A percentile compares a stretch with the other conserved stretches of the same genome.
These are phyloP conservation scores for Pelosia muscerda DNA, from an alignment of 2,888 invertebrate genomes.

Conservation along the genomic window DNA sequence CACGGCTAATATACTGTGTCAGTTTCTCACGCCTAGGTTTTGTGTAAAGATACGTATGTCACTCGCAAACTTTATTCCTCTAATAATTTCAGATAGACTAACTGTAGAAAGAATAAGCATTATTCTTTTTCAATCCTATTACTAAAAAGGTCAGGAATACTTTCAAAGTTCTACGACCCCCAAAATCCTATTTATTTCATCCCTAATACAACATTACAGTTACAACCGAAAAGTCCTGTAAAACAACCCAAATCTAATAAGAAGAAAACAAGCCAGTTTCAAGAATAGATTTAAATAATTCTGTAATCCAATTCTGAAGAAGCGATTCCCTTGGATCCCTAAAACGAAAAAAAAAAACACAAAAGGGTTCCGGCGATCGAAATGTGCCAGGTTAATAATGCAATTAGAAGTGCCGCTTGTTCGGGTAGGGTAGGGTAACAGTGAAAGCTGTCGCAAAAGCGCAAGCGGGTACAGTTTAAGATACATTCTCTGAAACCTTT, in stretches of 20 bases:
- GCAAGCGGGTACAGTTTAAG: background rate
- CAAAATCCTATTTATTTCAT: constrained; percentile 10
- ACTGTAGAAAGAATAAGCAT: too few relatives aligned
- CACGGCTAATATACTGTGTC: too few relatives aligned
- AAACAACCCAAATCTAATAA: constrained; percentile 22
- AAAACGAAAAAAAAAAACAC: constrained; percentile 54
- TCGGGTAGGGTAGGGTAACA: constrained; percentile 24
- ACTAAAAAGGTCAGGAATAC: background rate
- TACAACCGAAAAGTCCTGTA: constrained; percentile 6
- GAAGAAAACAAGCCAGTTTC: constrained; percentile 28
- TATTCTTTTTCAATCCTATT: background rate
- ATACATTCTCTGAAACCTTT: too few relatives aligned
- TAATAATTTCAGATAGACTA: too few relatives aligned
- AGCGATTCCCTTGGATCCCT: constrained; percentile 38
- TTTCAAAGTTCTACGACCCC: background rate
- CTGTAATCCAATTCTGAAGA: constrained; percentile 43
- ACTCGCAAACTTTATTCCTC: too few relatives aligned
- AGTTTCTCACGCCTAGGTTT: too few relatives aligned
- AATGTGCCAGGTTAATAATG: constrained; percentile 68
- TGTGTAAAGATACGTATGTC: too few relatives aligned
- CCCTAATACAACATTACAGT: constrained; percentile 1
- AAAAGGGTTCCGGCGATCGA: constrained; percentile 65
- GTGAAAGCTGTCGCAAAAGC: constrained; percentile 47
- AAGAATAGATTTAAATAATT: constrained; percentile 49
- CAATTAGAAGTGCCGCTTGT: constrained; percentile 66